Evolutionary conservation across 37 sponge, comb jelly and placozoan genomes (phyloP).

Genomic region (Crambe crambe): DNA sequence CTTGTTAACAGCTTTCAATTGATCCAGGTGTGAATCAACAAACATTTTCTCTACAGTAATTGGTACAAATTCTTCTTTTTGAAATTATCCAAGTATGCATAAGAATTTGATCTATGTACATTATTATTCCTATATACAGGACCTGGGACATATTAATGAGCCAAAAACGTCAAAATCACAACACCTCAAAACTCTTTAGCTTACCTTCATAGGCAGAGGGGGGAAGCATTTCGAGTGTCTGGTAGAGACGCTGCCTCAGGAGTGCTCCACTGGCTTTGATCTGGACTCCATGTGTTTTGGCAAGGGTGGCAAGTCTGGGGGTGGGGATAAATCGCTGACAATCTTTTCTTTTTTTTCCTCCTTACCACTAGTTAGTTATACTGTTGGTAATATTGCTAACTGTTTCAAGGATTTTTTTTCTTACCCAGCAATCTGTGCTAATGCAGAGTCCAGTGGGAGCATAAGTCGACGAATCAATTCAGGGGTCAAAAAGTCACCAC

Average conservation of each 20-base stretch:
- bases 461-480: constrained; percentile 74
- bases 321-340: not conserved
- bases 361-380: no score
- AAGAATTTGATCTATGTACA: no score
- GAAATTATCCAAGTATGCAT: no score
- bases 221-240: constrained; percentile 50
- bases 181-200: no score
- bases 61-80: no score
- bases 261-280: constrained; percentile 84
- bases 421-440: constrained; percentile 75
- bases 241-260: constrained; percentile 82
- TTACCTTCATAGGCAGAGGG: constrained; percentile 76
- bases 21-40: no score
- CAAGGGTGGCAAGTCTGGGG: constrained; percentile 38
- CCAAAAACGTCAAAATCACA: no score
- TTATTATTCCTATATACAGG: no score
- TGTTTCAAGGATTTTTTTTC: not conserved
- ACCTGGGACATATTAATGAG: no score
- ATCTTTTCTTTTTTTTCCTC: not conserved
- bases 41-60: no score
- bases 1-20: no score
- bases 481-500: constrained; percentile 83
- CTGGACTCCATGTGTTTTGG: constrained; percentile 77
- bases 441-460: constrained; percentile 83
- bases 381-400: no score